Evolutionary conservation across 2,888 invertebrate species (phyloP).

Genomic region (Folsomia candida): DNA sequence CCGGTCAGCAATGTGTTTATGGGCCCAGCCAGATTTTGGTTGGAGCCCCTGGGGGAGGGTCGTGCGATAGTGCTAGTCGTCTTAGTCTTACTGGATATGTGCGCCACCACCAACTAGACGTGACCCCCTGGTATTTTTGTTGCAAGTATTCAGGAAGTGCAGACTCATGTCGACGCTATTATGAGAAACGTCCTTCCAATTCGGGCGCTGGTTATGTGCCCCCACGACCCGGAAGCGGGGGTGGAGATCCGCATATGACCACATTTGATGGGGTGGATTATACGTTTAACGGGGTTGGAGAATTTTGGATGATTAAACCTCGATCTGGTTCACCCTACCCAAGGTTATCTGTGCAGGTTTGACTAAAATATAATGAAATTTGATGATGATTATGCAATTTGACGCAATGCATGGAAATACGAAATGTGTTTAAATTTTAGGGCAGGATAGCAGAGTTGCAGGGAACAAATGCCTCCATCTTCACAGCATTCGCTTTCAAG

Average conservation of each 20-base stretch:
- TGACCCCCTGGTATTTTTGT: background rate
- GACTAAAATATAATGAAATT: background rate
- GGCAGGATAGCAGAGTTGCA: too few relatives aligned
- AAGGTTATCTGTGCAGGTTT: background rate
- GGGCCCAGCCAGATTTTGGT: background rate
- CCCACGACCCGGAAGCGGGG: background rate
- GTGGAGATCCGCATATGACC: background rate
- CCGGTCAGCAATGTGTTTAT: constrained; percentile 13
- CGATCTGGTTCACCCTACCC: background rate
- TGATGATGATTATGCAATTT: too few relatives aligned
- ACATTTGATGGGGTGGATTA: background rate
- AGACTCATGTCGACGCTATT: background rate
- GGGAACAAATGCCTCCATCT: background rate
- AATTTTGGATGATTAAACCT: background rate
- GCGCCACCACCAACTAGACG: background rate
- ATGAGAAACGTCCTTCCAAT: constrained; percentile 14
- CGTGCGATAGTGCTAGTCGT: background rate
- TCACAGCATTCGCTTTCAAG: background rate
- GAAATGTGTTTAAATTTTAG: too few relatives aligned
- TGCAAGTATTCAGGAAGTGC: background rate
- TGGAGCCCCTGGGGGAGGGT: background rate
- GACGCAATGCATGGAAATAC: too few relatives aligned
- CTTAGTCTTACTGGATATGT: background rate
- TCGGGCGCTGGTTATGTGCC: constrained; percentile 7
- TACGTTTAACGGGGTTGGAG: constrained; percentile 1